Base-by-base conservation (phyloP, 2,113 vertebrate genomes). In the Patagioenas fasciata region DNA sequence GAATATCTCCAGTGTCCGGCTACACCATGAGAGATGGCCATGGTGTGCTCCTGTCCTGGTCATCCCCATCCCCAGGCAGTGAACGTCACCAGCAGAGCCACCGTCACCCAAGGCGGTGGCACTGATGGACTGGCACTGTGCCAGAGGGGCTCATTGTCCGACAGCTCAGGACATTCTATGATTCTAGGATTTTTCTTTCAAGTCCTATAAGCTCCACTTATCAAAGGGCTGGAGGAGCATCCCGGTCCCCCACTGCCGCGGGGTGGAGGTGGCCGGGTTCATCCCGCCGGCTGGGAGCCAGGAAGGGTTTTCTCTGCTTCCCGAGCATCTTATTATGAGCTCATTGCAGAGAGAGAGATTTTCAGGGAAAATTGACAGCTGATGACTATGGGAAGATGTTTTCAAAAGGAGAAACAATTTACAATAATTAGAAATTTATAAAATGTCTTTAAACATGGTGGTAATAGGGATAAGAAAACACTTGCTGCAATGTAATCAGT, bases 361-460 rank as follows among this genome's bases (percentile, higher is more conserved):
- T 95, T 94, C 85, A 48, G 83, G 69, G 88, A 32, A 82, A 93
- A 93, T 79, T 95, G 94, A 71, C 32, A 40, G 93, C 93, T 81
- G 94, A 95, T 69, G 95, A 91, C 91, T 71, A 73, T 92, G 89
- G 83, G 91, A 95, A 97, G 97, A 97, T 96, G 97, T 97, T 98
- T 98, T 96, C 95, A 84, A 95, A 84, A 93, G 89, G 93, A 84
- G 65, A 96, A 97, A 98, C 98, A 97, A 98, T 98, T 97, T 98
- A 92, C 95, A 95, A 97, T 98, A 98, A 98, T 98, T 97, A 98
- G 97, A 98, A 98, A 97, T 97, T 98, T 97, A 95, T 97, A 96
- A 94, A 98, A 96, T 97, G 97, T 98, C 97, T 98, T 97, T 98
- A 98, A 98, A 98, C 98, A 97, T 67, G 48, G 97, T 95, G 93